Conservation (phyloP, 2,113 vertebrate species). For the Toxostoma redivivum region DNA sequence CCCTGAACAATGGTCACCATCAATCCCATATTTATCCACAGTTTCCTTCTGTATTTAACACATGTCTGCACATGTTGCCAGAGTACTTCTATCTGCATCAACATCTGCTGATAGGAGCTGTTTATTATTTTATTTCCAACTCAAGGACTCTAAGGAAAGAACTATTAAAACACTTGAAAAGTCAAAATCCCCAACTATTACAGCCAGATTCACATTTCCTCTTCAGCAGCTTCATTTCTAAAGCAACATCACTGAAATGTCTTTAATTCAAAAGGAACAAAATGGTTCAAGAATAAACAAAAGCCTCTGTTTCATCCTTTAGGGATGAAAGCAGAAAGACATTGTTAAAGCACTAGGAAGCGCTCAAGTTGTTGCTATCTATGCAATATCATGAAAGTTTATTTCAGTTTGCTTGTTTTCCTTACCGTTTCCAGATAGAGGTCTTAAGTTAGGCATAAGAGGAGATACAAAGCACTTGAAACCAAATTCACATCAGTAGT, state of each 20-base stretch:
- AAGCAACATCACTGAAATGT: background rate
- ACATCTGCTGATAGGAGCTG: background rate
- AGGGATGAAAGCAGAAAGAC: background rate
- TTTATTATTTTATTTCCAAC: background rate
- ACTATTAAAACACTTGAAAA: background rate
- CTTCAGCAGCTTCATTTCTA: background rate
- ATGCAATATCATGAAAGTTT: background rate
- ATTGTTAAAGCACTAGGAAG: background rate
- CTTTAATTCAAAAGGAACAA: background rate
- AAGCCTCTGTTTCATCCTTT: background rate
- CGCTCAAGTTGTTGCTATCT: background rate
- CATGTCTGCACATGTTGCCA: rapidly evolving
- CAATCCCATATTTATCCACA: background rate
- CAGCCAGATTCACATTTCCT: background rate
- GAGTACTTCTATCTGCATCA: background rate
- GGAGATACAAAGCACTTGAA: conserved; percentile 52
- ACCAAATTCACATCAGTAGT: conserved; percentile 60
- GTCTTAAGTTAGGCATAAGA: conserved; percentile 49
- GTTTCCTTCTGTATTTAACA: background rate
- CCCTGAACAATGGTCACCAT: background rate
- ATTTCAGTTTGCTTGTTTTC: conserved; percentile 25
- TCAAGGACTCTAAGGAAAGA: background rate
- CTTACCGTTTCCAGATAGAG: conserved; percentile 24
- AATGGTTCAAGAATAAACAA: conserved; percentile 17
- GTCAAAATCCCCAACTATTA: background rate